A percentile compares a stretch with the other conserved stretches of the same genome.
phyloP scores from a whole-genome alignment of 2,888 invertebrate genomes.

The Flexamia atlantica region DNA sequence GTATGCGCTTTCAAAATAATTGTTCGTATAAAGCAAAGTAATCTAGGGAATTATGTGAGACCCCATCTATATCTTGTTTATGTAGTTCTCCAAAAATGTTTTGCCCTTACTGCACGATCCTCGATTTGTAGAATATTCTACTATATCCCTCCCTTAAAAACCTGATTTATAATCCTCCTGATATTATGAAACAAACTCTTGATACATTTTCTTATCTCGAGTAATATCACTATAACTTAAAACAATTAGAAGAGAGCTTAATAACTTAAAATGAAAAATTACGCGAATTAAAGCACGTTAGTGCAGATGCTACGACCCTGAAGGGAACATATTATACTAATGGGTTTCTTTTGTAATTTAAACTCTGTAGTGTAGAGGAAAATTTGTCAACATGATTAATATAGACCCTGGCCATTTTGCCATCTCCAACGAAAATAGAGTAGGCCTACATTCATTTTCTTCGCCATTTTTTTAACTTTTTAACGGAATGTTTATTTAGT shows the following conservation, averaged over 20 bases:
- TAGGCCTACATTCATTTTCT: neutral
- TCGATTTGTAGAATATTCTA: too few species aligned
- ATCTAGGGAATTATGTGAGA: too few species aligned
- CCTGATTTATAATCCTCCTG: too few species aligned
- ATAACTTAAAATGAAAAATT: neutral
- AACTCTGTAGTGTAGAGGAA: slow-evolving; percentile 35
- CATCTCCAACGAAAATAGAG: neutral
- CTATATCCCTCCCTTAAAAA: too few species aligned
- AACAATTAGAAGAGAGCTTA: neutral
- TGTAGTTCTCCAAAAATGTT: too few species aligned
- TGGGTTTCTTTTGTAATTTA: slow-evolving; percentile 43
- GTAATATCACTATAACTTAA: neutral
- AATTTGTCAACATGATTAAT: slow-evolving; percentile 37
- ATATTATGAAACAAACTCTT: too few species aligned
- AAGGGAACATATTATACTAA: slow-evolving; percentile 15
- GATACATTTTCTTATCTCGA: too few species aligned
- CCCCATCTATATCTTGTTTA: too few species aligned
- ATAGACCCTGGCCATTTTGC: neutral
- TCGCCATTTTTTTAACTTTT: neutral
- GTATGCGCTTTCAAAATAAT: too few species aligned
- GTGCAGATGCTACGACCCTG: neutral
- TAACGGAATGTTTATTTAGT: neutral
- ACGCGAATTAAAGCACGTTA: neutral
- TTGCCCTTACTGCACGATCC: too few species aligned
- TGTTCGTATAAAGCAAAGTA: too few species aligned